Conservation (phyloP, 2,888 invertebrate species). For the Nomada fucata region DNA sequence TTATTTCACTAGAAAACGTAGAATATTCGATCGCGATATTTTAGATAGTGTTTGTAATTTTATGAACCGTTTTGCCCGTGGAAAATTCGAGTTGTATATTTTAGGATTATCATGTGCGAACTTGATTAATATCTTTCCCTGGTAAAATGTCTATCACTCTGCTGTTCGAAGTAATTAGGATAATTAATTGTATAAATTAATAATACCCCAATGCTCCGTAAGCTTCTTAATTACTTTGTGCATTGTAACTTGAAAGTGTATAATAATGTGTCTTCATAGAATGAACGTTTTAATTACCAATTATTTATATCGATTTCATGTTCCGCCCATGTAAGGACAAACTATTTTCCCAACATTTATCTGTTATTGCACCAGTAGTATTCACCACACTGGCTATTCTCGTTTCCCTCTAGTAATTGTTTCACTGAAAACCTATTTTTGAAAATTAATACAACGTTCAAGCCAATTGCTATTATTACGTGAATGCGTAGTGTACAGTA, state of each 20-base stretch:
- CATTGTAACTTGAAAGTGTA: neutral
- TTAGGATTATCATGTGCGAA: neutral
- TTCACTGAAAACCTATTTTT: neutral
- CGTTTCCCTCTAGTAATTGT: neutral
- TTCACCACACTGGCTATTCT: neutral
- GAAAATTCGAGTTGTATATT: neutral
- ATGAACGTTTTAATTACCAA: neutral
- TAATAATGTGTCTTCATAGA: neutral
- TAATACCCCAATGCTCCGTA: no score
- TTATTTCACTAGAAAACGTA: neutral
- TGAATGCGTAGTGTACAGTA: neutral
- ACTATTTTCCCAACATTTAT: neutral
- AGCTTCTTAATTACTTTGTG: constrained; percentile 7
- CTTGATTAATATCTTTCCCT: neutral
- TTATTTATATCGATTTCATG: neutral
- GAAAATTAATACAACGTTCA: neutral
- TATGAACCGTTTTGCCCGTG: neutral
- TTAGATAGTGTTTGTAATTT: no score
- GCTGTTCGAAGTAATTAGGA: neutral
- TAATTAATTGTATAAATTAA: neutral
- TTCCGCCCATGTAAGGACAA: neutral
- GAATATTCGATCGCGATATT: no score
- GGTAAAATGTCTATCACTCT: neutral
- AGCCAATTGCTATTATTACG: neutral
- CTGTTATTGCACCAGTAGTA: neutral